Conservation (phyloP, 2,113 vertebrate genomes). For the Maccullochella peelii region DNA sequence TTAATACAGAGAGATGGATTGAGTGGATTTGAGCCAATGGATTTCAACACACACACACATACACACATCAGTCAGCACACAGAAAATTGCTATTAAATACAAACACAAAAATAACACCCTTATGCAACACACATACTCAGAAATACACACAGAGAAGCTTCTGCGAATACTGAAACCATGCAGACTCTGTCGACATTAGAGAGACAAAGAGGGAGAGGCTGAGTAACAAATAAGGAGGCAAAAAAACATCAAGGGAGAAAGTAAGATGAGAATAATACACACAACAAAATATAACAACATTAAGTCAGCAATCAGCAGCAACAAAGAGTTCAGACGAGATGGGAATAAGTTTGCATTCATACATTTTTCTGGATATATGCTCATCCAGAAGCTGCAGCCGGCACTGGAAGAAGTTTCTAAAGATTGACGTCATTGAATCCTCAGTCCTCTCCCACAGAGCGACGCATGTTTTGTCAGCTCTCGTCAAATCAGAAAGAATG, state of each 20-base stretch:
- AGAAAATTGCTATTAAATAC: constrained; percentile 8
- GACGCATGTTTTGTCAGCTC: not conserved
- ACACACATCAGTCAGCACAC: not conserved
- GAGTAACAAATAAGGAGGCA: not conserved
- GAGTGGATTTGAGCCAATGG: constrained; percentile 44
- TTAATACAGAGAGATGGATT: constrained; percentile 48
- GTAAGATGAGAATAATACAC: not conserved
- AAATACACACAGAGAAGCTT: not conserved
- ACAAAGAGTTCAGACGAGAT: not conserved
- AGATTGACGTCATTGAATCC: not conserved
- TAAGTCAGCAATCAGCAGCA: not conserved
- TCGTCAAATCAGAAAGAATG: not conserved
- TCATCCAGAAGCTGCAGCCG: not conserved
- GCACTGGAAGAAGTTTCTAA: not conserved
- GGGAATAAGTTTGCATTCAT: not conserved
- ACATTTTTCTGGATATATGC: not conserved
- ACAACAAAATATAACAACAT: not conserved
- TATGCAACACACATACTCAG: not conserved
- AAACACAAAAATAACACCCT: not conserved
- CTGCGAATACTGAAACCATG: not conserved
- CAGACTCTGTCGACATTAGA: not conserved
- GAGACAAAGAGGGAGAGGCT: not conserved
- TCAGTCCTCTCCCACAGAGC: not conserved
- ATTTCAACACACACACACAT: constrained; percentile 17
- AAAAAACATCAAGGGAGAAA: not conserved